Conservation (phyloP, 2,113 vertebrate species). For the Zosterops borbonicus region DNA sequence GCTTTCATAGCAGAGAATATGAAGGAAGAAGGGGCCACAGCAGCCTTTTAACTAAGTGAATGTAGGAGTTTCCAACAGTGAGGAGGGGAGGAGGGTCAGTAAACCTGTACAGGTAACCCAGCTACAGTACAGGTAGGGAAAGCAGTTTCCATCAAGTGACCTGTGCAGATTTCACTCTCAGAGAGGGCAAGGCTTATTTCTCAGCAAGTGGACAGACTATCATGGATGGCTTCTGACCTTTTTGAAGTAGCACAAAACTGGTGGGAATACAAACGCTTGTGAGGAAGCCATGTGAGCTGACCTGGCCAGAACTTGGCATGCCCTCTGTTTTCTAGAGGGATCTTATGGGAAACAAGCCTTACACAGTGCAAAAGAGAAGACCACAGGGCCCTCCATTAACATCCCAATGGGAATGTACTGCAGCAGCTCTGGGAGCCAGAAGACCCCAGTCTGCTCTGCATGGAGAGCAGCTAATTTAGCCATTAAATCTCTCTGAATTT, state of each 20-base stretch:
- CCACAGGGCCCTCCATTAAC: not conserved
- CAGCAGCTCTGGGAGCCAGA: not conserved
- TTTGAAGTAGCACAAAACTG: not conserved
- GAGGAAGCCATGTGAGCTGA: not conserved
- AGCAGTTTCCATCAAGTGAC: not conserved
- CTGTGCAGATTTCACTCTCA: not conserved
- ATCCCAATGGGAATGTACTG: accelerated
- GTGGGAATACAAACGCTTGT: not conserved
- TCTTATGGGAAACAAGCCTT: not conserved
- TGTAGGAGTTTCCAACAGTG: not conserved
- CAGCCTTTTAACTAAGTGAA: not conserved
- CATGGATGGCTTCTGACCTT: not conserved
- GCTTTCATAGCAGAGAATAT: not conserved
- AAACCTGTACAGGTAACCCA: not conserved
- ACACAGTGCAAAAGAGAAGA: not conserved
- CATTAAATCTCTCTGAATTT: not conserved
- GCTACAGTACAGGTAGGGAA: not conserved
- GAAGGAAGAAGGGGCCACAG: not conserved
- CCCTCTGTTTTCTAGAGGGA: not conserved
- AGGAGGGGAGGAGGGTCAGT: not conserved
- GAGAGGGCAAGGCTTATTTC: not conserved
- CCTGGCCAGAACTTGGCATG: not conserved
- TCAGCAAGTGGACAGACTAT: not conserved
- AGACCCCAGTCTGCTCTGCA: not conserved
- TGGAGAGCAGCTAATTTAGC: not conserved